Base-by-base conservation (phyloP, 2,888 invertebrate genomes). In the Leucoma salicis region DNA sequence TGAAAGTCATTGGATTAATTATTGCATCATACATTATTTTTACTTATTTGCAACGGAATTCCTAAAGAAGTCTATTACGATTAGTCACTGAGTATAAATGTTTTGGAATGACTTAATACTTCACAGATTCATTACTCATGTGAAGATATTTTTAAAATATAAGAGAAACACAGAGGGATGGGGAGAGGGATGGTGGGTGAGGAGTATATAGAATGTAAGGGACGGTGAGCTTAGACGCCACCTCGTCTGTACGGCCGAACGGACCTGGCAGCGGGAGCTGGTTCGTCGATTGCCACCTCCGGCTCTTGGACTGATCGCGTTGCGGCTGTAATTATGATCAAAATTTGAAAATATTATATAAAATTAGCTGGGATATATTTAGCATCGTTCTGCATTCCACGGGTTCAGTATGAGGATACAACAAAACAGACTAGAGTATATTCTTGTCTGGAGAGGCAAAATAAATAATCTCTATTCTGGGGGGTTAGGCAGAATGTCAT, bases 271-370 rank as follows among this genome's bases (percentile, higher is more conserved):
- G 78, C 65, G 6, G 78, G 67, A 1, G 82, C 72, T 28, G 74
- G 71, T 25, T 79, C 85, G 34, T 67, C 74, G 25, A 74, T 77
- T 28, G 84, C 84, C 42, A 83, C 69, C 11, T 86, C 85, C 0
- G 71, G 49, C 35, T 86, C 85, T 31, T 59, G 61, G n/a, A 78
- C 59, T 12, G 88, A 76, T 53, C 76, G 76, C 24, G 81, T 68
- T 28, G 80, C 67, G 6, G 87, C 86, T 84, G 70, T 0, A 66
- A 70, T n/a, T n/a, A n/a, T n/a, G n/a, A n/a, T n/a, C n/a, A n/a
- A n/a, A n/a, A n/a, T n/a, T n/a, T n/a, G n/a, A n/a, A n/a, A n/a
- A n/a, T n/a, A n/a, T n/a, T n/a, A n/a, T n/a, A n/a, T n/a, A n/a
- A n/a, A n/a, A n/a, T n/a, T n/a, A n/a, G n/a, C n/a, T n/a, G n/a